Evolutionary conservation across 2,888 invertebrate genomes (phyloP), one percentile per base, ranked within the genome.

Genomic region (Pristionchus arcanus): DNA sequence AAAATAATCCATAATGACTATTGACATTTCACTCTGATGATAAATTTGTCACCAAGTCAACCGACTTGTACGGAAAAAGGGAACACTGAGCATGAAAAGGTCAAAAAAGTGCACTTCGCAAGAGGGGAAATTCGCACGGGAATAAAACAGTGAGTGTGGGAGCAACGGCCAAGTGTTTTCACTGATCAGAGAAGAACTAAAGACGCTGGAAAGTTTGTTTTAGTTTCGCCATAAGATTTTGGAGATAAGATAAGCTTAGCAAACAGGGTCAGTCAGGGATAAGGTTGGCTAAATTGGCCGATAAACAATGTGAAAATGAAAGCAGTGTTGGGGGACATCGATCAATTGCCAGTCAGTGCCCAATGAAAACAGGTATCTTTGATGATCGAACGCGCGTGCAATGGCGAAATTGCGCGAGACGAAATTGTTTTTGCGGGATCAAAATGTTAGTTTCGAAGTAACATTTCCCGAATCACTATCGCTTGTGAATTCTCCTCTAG

Each of bases 301-400:
- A 63, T 11, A 55, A 55, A 15, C 19, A 55, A 55, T 21, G 21
- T 21, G 55, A 55, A 63, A 63, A 25, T 63, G 63, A 63, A 63
- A n/a, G 63, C 63, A 63, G 63, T 63, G 63, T 63, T 49, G 63
- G 59, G 16, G 55, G 59, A 25, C 63, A 63, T 11, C n/a, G 63
- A 63, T 63, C 63, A 63, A 63, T 63, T 63, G 63, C 7, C 59
- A 16, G 37, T 37, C 34, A 2, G 31, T 25, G 37, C n/a, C 11
- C 42, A 49, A 68, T 25, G 68, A 68, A 74, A 74, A 74, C 74
- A 74, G 74, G 74, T 74, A 74, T 74, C 37, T 37, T 34, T 74
- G 42, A 37, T 25, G 74, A 34, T 16, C 21, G 25, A 71, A 19
- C 28, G 66, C n/a, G 63, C 25, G 66, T 15, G 66, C 42, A 68